phyloP scores from a whole-genome alignment of 2,113 vertebrate genomes.

The Australoheros scitulus region DNA sequence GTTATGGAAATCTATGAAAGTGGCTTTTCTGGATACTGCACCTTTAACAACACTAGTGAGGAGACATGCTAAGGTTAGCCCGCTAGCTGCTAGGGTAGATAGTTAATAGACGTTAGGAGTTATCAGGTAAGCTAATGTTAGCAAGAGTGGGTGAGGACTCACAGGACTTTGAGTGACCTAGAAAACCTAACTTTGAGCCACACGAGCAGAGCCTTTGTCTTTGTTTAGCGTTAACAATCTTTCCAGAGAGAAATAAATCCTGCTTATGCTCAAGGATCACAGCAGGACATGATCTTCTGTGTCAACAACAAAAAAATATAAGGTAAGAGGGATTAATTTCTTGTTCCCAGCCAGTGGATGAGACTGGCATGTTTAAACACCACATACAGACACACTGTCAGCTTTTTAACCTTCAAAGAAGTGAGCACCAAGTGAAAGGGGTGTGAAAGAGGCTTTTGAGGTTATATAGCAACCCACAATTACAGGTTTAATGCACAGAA shows the following conservation, averaged over 20 bases:
- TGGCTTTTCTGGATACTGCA: no score
- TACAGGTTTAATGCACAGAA: background rate
- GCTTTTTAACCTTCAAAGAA: conserved; percentile 41
- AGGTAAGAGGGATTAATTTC: conserved; percentile 4
- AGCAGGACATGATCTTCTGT: conserved; percentile 5
- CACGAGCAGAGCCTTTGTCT: background rate
- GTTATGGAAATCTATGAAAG: no score
- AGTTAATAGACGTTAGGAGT: background rate
- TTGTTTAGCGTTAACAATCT: conserved; percentile 18
- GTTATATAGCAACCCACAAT: background rate
- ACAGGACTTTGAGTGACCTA: background rate
- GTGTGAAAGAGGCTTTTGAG: background rate
- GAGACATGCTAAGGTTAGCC: no score
- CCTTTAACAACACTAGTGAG: no score
- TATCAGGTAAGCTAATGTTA: background rate
- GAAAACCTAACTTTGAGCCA: background rate
- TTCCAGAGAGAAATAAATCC: conserved; percentile 32
- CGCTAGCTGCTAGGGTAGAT: background rate
- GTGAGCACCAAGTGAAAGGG: rapidly evolving
- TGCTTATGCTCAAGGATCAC: conserved; percentile 11
- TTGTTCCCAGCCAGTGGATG: background rate
- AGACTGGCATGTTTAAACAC: conserved; percentile 53
- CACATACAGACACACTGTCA: background rate
- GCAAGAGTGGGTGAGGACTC: background rate
- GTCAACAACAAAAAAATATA: conserved; percentile 16